Conservation (phyloP, 2,888 invertebrate genomes). For the Brenthis ino region DNA sequence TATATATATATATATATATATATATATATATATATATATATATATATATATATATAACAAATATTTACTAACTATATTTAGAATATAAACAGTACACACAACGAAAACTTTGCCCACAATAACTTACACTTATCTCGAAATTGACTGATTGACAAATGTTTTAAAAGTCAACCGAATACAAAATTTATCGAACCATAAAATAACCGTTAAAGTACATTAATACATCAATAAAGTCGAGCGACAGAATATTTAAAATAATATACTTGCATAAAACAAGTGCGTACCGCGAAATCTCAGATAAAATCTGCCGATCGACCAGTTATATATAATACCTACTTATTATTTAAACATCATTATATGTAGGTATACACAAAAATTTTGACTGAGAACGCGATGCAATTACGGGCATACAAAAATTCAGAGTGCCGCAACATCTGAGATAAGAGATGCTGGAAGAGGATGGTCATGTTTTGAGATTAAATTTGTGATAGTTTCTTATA, state of each 20-base stretch:
- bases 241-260: slow-evolving; percentile 41
- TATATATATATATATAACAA: too few relatives aligned
- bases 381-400: slow-evolving; percentile 66
- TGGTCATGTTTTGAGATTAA: background rate
- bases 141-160: slow-evolving; percentile 8
- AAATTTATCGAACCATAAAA: slow-evolving; percentile 29
- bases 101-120: background rate
- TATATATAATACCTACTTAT: slow-evolving; percentile 54
- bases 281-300: slow-evolving; percentile 44
- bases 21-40: too few relatives aligned
- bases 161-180: slow-evolving; percentile 8
- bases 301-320: slow-evolving; percentile 54
- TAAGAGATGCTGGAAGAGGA: slow-evolving; percentile 46
- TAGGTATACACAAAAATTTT: slow-evolving; percentile 65
- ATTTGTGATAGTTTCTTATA: too few relatives aligned
- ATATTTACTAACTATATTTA: background rate
- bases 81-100: background rate
- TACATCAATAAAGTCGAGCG: slow-evolving; percentile 34
- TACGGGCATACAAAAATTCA: slow-evolving; percentile 66
- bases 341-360: slow-evolving; percentile 59
- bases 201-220: slow-evolving; percentile 34
- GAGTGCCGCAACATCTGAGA: slow-evolving; percentile 48
- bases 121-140: background rate
- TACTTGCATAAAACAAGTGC: slow-evolving; percentile 34
- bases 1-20: too few relatives aligned